Conservation (phyloP, 2,113 vertebrate species). For the Bungarus multicinctus region DNA sequence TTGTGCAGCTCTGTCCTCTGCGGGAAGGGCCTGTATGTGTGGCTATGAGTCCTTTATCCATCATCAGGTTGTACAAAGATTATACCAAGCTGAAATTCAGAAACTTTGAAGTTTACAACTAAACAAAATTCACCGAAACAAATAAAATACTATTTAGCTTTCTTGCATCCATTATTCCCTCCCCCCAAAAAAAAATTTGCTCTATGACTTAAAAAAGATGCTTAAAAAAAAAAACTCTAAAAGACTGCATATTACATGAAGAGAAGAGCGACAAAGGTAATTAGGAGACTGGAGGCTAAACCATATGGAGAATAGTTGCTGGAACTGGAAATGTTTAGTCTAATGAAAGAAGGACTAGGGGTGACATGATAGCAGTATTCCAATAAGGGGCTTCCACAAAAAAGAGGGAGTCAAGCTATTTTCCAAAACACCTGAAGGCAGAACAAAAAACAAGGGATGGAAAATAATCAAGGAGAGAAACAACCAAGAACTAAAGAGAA, state of each 20-base stretch:
- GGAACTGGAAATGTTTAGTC: not conserved
- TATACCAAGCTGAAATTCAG: accelerated
- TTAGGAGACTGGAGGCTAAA: not conserved
- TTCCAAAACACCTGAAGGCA: not conserved
- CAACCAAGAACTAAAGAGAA: not conserved
- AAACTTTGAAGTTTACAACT: conserved; percentile 12
- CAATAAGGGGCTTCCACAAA: not conserved
- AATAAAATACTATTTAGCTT: conserved; percentile 30
- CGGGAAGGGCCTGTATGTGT: accelerated
- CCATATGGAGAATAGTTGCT: not conserved
- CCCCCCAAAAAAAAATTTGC: no score
- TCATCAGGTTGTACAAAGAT: not conserved
- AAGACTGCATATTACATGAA: not conserved
- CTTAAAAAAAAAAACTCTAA: not conserved
- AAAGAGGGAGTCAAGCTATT: not conserved
- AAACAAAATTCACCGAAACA: conserved; percentile 19
- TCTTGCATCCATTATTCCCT: conserved; percentile 23
- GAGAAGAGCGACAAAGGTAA: not conserved
- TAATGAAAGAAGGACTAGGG: not conserved
- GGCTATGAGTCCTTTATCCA: conserved; percentile 18
- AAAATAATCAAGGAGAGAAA: not conserved
- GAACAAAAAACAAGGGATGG: not conserved
- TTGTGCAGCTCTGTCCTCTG: conserved; percentile 27
- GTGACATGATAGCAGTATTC: not conserved
- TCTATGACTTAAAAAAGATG: not conserved